A percentile compares a stretch with the other conserved stretches of the same genome.
phyloP scores from a whole-genome alignment of 2,888 invertebrate genomes.

The Pollenia amentaria region DNA sequence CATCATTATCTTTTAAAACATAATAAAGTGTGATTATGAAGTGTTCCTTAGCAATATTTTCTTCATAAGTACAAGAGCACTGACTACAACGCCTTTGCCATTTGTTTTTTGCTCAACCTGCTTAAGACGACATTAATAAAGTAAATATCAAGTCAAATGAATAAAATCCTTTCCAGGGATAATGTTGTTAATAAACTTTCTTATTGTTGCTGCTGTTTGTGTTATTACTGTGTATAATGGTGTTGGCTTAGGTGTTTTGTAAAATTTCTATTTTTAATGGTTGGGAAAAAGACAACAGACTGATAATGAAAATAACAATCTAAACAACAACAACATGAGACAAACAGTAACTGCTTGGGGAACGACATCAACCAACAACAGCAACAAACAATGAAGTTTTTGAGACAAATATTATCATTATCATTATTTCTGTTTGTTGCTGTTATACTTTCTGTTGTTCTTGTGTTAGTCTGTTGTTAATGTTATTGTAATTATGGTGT shows the following conservation, averaged over 20 bases:
- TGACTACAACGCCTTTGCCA: not conserved
- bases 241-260: not conserved
- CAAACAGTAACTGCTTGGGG: not conserved
- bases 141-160: slow-evolving; percentile 14
- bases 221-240: slow-evolving; percentile 6
- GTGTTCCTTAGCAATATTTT: too few relatives aligned
- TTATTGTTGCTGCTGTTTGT: slow-evolving; percentile 5
- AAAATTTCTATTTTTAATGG: not conserved
- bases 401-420: slow-evolving; percentile 20
- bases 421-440: not conserved
- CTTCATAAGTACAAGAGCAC: not conserved
- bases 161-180: slow-evolving; percentile 4
- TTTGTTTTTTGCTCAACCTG: not conserved
- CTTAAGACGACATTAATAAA: slow-evolving; percentile 17
- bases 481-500: slow-evolving; percentile 4
- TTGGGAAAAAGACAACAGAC: slow-evolving; percentile 22
- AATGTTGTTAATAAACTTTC: slow-evolving; percentile 31
- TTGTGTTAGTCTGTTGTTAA: not conserved
- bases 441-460: not conserved
- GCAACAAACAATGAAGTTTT: slow-evolving; percentile 10
- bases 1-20: too few relatives aligned
- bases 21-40: too few relatives aligned
- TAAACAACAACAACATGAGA: not conserved
- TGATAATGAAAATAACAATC: not conserved
- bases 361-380: not conserved